Base-by-base conservation (phyloP, 2,888 invertebrate genomes). In the Euclidia mi region DNA sequence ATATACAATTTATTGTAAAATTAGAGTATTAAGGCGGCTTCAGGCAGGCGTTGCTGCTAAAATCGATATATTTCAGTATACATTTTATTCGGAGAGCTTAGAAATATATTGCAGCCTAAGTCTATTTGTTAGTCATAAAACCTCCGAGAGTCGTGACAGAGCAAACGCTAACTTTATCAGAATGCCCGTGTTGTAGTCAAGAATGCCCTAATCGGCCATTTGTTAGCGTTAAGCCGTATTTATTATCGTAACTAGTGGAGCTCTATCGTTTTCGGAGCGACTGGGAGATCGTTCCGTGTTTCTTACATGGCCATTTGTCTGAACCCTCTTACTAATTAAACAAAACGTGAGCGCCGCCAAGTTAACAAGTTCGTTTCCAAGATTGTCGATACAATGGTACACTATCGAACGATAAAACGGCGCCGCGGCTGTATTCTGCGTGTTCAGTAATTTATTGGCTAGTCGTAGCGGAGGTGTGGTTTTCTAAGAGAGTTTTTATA, bases 181-280 rank as follows among this genome's bases (percentile, higher is more conserved):
- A 89, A 90, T 85, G 87, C 87, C 84, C 84, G 87, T 84, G 87
- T 85, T 88, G 87, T 88, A 90, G 85, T 89, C 89, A 88, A 89
- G 90, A 89, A 89, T 88, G 84, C 89, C 87, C 90, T 89, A 89
- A 90, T 90, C 89, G 90, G 82, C 90, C 88, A 89, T 90, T 90
- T 86, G 87, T 87, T 79, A 85, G 80, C 84, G 85, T 86, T 87
- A 89, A 89, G 87, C 85, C 81, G 87, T 88, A 90, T 90, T 90
- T 90, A 88, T 89, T 91, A 91, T 92, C 82, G 88, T 87, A 91
- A 90, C 90, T 91, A 90, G 91, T 84, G 82, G 80, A 82, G 82
- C 86, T 90, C 91, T 92, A 92, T 91, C 88, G 89, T 82, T 88
- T 91, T 88, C 84, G 78, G 82, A 71, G 78, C 78, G 79, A 85